These are phyloP conservation scores for Carassius carassius DNA, from an alignment of 2,113 vertebrate genomes.

Conservation along the genomic window DNA sequence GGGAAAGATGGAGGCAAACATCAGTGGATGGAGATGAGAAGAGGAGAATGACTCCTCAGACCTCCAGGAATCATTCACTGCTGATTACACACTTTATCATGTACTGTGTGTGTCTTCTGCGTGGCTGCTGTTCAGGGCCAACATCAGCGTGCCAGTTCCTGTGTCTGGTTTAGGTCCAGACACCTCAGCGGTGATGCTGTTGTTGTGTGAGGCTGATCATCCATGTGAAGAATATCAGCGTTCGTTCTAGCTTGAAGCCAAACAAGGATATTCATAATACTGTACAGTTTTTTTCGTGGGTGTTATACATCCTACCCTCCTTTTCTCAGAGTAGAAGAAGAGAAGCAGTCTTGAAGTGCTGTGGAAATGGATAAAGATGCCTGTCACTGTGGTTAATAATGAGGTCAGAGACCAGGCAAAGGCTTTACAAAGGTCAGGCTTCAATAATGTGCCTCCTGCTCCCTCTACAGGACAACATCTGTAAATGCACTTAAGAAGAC, in stretches of 20 bases:
- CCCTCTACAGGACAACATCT: conserved; percentile 15
- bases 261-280: background rate
- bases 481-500: background rate
- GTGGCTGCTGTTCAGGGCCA: background rate
- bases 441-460: background rate
- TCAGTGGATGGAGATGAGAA: background rate
- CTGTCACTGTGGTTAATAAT: background rate
- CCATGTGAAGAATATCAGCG: background rate
- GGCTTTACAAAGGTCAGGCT: conserved; percentile 21
- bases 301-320: background rate
- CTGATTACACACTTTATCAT: background rate
- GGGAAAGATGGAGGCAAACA: background rate
- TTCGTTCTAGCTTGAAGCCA: background rate
- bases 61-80: conserved; percentile 2
- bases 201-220: conserved; percentile 5
- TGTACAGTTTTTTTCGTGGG: background rate
- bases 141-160: background rate
- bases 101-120: background rate
- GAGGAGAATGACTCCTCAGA: conserved; percentile 5
- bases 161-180: background rate
- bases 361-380: background rate
- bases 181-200: background rate
- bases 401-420: conserved; percentile 22
- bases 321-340: background rate
- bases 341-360: background rate